A percentile compares a stretch with the other conserved stretches of the same genome.
Conservation (phyloP, 1,140 invertebrate species). For the Piezodorus guildinii region DNA sequence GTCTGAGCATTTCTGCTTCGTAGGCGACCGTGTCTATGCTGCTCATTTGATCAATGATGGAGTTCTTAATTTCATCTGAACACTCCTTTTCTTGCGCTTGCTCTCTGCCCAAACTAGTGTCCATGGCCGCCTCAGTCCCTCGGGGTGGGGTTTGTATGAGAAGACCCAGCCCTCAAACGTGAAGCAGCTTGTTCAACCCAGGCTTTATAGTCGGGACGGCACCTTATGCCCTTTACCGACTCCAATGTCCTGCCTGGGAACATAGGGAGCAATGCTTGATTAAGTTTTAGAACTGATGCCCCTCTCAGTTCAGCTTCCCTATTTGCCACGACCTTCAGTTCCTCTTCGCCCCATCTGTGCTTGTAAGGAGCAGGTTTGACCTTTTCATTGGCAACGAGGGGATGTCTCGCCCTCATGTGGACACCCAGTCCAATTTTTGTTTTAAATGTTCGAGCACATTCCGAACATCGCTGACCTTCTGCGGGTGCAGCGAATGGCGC, state of each 20-base stretch:
- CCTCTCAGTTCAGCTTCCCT: neutral
- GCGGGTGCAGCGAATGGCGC: neutral
- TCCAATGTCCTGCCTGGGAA: neutral
- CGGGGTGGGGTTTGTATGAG: no score
- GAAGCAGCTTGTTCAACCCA: no score
- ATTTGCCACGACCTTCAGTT: neutral
- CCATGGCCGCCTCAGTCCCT: no score
- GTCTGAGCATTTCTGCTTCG: no score
- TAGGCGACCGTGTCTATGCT: no score
- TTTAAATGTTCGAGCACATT: neutral
- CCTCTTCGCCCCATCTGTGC: neutral
- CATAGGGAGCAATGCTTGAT: neutral
- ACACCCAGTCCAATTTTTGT: neutral
- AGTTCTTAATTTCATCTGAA: no score
- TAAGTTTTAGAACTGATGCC: neutral
- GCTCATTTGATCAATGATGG: no score
- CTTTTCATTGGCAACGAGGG: neutral
- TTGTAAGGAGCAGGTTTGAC: neutral
- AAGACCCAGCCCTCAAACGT: no score
- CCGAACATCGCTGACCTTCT: neutral
- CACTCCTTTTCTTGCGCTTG: no score
- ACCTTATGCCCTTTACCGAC: neutral
- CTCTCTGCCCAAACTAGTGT: no score
- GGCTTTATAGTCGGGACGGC: neutral
- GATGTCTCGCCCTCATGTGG: neutral